Evolutionary conservation across 2,888 invertebrate species (phyloP).

Genomic region (Leptothorax acervorum): DNA sequence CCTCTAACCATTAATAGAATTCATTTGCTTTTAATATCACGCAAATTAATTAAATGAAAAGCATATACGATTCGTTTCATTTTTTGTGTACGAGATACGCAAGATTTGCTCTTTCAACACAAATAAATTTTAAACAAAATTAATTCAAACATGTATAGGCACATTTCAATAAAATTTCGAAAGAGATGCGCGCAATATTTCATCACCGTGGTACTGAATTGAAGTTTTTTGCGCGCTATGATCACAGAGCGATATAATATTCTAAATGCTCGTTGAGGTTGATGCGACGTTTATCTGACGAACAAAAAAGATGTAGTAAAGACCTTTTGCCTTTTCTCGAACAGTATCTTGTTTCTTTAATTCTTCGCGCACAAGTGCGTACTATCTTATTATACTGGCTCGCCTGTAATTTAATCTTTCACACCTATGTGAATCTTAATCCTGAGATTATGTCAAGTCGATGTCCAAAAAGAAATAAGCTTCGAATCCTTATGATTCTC

Average conservation of each 20-base stretch:
- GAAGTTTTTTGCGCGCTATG: not conserved
- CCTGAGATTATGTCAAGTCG: slow-evolving; percentile 77
- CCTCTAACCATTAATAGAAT: slow-evolving; percentile 32
- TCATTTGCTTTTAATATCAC: slow-evolving; percentile 39
- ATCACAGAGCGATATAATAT: slow-evolving; percentile 28
- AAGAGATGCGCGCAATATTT: slow-evolving; percentile 2
- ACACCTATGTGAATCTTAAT: slow-evolving; percentile 79
- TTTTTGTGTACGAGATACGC: slow-evolving; percentile 39
- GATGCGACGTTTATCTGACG: slow-evolving; percentile 35
- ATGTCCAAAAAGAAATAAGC: slow-evolving; percentile 70
- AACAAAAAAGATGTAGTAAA: slow-evolving; percentile 21
- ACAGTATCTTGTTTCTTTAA: slow-evolving; percentile 41
- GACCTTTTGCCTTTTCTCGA: not conserved
- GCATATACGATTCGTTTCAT: not conserved
- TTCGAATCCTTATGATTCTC: slow-evolving; percentile 37
- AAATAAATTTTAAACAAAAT: slow-evolving; percentile 42
- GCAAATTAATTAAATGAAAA: slow-evolving; percentile 51
- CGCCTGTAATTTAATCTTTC: slow-evolving; percentile 77
- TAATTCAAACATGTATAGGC: slow-evolving; percentile 33
- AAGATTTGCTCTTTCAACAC: slow-evolving; percentile 31
- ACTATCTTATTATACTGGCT: slow-evolving; percentile 48
- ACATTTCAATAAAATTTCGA: slow-evolving; percentile 37
- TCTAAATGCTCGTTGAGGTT: slow-evolving; percentile 32
- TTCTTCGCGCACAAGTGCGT: slow-evolving; percentile 12
- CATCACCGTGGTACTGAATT: not conserved